phyloP scores from a whole-genome alignment of 2,113 vertebrate species.

The Podarcis cretensis region DNA sequence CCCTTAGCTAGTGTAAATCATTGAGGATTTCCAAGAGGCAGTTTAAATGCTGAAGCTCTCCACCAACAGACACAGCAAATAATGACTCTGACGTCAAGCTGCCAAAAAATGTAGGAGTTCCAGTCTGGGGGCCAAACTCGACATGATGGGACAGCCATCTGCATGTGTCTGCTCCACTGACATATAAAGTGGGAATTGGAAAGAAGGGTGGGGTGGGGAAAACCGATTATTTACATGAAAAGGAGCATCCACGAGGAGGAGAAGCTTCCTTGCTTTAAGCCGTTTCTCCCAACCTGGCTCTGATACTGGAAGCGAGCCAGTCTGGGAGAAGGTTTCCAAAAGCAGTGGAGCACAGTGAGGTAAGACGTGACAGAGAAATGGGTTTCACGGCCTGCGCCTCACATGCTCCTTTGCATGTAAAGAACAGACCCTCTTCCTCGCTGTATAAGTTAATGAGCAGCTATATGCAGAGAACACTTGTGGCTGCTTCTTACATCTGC shows the following conservation, averaged over 20 bases:
- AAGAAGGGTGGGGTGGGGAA: not conserved
- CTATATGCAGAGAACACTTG: not conserved
- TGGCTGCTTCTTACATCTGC: too few relatives aligned
- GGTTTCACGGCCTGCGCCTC: not conserved
- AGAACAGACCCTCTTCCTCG: not conserved
- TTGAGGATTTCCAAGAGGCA: constrained; percentile 60
- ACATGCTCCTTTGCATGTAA: not conserved
- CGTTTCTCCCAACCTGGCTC: not conserved
- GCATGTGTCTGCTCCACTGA: not conserved
- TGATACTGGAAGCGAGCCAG: not conserved
- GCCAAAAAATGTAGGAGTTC: constrained; percentile 32
- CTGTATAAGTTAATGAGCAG: not conserved
- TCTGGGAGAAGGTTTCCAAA: not conserved
- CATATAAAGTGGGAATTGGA: not conserved
- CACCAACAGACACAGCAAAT: constrained; percentile 64
- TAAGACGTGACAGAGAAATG: not conserved
- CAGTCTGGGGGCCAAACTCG: not conserved
- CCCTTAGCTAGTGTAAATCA: constrained; percentile 68
- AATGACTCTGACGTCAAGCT: constrained; percentile 62
- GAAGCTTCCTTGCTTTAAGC: not conserved
- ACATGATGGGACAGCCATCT: not conserved
- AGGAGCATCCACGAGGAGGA: not conserved
- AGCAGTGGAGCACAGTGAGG: not conserved
- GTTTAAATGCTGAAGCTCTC: constrained; percentile 64
- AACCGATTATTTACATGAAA: not conserved